Conservation (phyloP, 1,140 invertebrate genomes). For the Halictus rubicundus region DNA sequence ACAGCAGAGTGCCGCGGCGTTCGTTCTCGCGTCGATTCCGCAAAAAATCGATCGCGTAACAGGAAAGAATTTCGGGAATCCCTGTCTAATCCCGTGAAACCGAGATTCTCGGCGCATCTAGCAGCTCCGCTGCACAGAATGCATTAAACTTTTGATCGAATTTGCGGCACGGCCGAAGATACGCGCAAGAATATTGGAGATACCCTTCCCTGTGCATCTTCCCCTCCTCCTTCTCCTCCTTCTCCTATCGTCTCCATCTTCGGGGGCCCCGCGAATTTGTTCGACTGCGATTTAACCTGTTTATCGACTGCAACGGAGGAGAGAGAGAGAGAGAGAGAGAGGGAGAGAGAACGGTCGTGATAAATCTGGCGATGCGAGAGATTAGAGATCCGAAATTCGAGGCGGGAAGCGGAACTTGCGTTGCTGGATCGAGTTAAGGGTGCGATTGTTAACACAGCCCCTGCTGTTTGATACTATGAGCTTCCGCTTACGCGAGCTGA, state of each 20-base stretch:
- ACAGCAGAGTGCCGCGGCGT: too few species aligned
- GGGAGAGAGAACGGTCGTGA: background rate
- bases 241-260: background rate
- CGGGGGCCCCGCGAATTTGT: background rate
- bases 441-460: background rate
- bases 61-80: background rate
- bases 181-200: background rate
- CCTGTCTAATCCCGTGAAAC: slow-evolving; percentile 13
- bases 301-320: background rate
- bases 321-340: too few species aligned
- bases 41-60: background rate
- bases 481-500: background rate
- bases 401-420: background rate
- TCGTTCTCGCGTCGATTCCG: background rate
- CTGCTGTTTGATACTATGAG: background rate
- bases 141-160: slow-evolving; percentile 4
- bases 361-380: slow-evolving; percentile 2
- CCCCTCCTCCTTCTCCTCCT: too few species aligned
- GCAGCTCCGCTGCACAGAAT: background rate
- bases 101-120: background rate
- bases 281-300: background rate
- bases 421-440: background rate
- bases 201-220: background rate
- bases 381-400: background rate
- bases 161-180: background rate